Evolutionary conservation across 2,888 invertebrate genomes (phyloP), one percentile per base, ranked within the genome.

Genomic region (Zygogramma bicolorata): DNA sequence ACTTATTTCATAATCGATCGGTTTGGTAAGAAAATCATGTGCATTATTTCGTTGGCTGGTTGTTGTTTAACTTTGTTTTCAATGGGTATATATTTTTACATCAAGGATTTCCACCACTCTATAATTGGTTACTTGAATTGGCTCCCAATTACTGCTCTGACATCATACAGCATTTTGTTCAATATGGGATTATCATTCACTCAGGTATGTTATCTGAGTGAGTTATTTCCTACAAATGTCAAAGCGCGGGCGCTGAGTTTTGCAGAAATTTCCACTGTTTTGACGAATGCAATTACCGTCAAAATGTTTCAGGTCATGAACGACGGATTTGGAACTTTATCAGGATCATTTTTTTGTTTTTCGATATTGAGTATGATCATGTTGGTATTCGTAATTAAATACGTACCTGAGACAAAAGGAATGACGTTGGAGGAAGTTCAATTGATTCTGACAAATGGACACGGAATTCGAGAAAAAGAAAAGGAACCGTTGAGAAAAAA

Each of bases 331-430:
- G 91, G 91, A 57, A 67, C 57, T 27, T 90, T 92, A 79, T 90
- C 91, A 84, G 89, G 91, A 80, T 90, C 91, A 74, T 93, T 93
- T 84, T 91, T 90, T 87, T 90, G 90, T 78, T 93, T 92, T 84
- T 88, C 90, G 0, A 81, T 87, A 15, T 91, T 90, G 82, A 91
- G 91, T n/a, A 83, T 91, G 29, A 70, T 91, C 67, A 92, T 92
- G 0, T 86, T 92, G 63, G 85, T 90, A 74, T 92, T 91, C 84
- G 91, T 92, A 81, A 78, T 89, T 65, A 84, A 90, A 25, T 85
- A 89, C 76, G 89, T 93, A 20, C 93, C 93, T 0, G 93, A 93
- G 86, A 93, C 93, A 1, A 93, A 92, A 84, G 92, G 92, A 69
- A 92, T 92, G 81, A 92, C 92, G 2, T 89, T 93, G 81, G 89